A percentile compares a stretch with the other conserved stretches of the same genome.
Conservation (phyloP, 2,888 invertebrate genomes). For the Ophion costatus region DNA sequence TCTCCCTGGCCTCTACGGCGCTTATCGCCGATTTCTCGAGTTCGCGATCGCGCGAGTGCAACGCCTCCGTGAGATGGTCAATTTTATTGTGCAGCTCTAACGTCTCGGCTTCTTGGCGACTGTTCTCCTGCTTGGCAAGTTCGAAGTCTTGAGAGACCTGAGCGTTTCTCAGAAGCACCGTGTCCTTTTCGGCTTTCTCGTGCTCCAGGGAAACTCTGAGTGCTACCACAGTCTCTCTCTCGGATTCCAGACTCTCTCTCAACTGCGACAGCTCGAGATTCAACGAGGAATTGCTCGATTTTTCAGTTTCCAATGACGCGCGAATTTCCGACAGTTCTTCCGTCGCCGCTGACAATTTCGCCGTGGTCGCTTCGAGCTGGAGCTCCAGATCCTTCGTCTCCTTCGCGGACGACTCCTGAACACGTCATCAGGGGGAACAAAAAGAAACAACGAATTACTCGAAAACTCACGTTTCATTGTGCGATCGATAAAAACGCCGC, state of each 20-base stretch:
- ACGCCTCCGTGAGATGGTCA: slow-evolving; percentile 85
- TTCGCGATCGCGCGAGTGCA: slow-evolving; percentile 85
- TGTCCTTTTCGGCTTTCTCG: slow-evolving; percentile 91
- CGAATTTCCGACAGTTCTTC: slow-evolving; percentile 75
- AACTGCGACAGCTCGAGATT: slow-evolving; percentile 77
- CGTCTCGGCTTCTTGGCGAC: slow-evolving; percentile 88
- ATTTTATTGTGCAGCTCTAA: slow-evolving; percentile 86
- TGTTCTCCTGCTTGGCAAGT: slow-evolving; percentile 89
- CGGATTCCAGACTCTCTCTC: slow-evolving; percentile 77
- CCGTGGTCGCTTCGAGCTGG: slow-evolving; percentile 74
- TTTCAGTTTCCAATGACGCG: slow-evolving; percentile 76
- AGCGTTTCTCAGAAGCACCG: slow-evolving; percentile 90
- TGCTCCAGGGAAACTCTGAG: slow-evolving; percentile 78
- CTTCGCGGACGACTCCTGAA: slow-evolving; percentile 77
- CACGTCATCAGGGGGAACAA: slow-evolving; percentile 33
- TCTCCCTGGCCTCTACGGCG: slow-evolving; percentile 81
- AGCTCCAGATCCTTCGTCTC: slow-evolving; percentile 75
- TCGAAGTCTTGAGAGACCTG: slow-evolving; percentile 93
- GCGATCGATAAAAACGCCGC: neutral
- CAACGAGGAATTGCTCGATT: slow-evolving; percentile 76
- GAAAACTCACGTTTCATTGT: neutral
- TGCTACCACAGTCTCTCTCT: slow-evolving; percentile 74
- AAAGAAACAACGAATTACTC: slow-evolving; percentile 46
- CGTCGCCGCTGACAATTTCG: slow-evolving; percentile 70
- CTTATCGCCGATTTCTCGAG: slow-evolving; percentile 74